phyloP scores from a whole-genome alignment of 2,113 vertebrate species.

The Antigone vipio region DNA sequence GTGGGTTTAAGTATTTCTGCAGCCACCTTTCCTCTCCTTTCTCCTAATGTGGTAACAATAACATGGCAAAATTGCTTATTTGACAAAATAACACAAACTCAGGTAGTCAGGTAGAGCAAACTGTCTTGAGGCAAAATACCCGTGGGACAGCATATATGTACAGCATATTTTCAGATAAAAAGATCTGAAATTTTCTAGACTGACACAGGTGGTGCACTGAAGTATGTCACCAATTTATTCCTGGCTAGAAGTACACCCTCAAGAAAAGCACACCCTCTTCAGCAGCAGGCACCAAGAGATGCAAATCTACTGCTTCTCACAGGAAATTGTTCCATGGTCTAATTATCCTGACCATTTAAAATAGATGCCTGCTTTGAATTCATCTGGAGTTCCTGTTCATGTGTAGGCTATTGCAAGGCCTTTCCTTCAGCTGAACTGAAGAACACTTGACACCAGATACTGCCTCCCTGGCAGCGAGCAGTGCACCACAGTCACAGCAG shows the following conservation, averaged over 20 bases:
- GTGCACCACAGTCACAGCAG: not conserved
- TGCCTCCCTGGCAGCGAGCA: not conserved
- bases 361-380: not conserved
- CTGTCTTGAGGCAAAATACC: not conserved
- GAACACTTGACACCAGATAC: rapidly evolving
- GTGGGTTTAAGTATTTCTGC: not conserved
- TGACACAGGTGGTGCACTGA: not conserved
- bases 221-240: not conserved
- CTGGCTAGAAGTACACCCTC: not conserved
- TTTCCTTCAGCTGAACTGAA: not conserved
- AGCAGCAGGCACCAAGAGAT: not conserved
- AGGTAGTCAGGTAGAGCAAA: not conserved
- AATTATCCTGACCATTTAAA: not conserved
- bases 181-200: not conserved
- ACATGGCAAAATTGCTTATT: not conserved
- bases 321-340: not conserved
- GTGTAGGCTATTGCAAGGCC: not conserved
- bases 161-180: not conserved
- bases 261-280: not conserved
- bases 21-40: not conserved
- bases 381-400: not conserved
- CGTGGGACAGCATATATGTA: not conserved
- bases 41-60: not conserved
- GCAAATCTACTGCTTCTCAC: not conserved
- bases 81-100: not conserved